Percentiles rank a stretch among this genome's conserved stretches.
phyloP scores from a whole-genome alignment of 1,140 invertebrate species.

The Drosophila carrolli region DNA sequence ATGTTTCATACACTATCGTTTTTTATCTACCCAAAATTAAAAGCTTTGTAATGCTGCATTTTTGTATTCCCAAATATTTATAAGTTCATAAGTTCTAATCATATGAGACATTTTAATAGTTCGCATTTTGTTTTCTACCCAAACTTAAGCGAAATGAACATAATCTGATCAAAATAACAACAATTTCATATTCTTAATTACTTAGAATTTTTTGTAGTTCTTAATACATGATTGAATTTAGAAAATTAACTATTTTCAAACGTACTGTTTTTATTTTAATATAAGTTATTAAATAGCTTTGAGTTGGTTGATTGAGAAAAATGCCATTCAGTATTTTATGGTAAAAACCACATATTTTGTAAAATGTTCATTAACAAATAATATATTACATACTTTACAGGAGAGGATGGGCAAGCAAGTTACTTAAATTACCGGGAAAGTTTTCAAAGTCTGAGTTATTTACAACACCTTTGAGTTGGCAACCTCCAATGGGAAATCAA shows the following conservation, averaged over 20 bases:
- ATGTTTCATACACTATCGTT: too few relatives aligned
- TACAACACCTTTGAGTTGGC: background rate
- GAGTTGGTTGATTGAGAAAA: background rate
- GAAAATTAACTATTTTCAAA: background rate
- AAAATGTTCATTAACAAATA: background rate
- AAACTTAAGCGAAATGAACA: too few relatives aligned
- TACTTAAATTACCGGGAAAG: background rate
- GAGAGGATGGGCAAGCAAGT: background rate
- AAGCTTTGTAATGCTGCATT: too few relatives aligned
- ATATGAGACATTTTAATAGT: too few relatives aligned
- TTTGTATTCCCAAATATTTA: too few relatives aligned
- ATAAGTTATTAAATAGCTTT: background rate
- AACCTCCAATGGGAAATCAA: slow-evolving; percentile 27
- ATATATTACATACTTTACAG: background rate
- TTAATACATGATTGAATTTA: background rate
- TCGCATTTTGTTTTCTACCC: too few relatives aligned
- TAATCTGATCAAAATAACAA: too few relatives aligned
- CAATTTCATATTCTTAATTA: too few relatives aligned
- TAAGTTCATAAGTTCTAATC: too few relatives aligned
- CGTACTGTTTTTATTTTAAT: too few relatives aligned
- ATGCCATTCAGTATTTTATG: background rate
- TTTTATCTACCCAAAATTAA: too few relatives aligned
- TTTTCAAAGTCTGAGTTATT: background rate
- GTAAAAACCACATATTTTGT: background rate
- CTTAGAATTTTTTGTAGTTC: background rate